Conservation (phyloP, 23 tunicate species). For the Ascidia mentula region DNA sequence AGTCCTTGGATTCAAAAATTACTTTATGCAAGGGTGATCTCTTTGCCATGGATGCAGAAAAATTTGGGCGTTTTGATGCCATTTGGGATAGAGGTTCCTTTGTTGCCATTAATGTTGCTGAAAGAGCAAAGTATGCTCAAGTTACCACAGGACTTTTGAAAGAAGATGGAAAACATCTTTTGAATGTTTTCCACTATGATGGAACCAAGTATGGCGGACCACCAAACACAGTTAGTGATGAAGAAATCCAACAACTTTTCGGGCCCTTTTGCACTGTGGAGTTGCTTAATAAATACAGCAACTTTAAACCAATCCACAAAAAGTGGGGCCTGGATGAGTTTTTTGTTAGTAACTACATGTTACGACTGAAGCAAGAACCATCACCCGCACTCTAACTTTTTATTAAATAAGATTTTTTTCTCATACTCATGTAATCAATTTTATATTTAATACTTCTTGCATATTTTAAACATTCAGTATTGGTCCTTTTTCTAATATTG, state of each 20-base stretch:
- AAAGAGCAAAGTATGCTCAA: constrained; percentile 18
- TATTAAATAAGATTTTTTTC: too few relatives aligned
- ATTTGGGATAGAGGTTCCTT: constrained; percentile 45
- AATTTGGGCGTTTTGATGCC: constrained; percentile 40
- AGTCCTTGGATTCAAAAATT: constrained; percentile 16
- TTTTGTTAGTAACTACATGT: neutral
- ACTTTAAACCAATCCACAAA: neutral
- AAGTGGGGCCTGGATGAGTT: neutral
- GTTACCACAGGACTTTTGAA: constrained; percentile 17
- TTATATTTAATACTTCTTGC: too few relatives aligned
- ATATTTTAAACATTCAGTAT: too few relatives aligned
- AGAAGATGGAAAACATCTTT: constrained; percentile 3
- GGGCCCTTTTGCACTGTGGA: neutral
- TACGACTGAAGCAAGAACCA: neutral
- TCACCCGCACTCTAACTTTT: too few relatives aligned
- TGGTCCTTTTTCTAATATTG: too few relatives aligned
- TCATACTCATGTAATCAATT: too few relatives aligned
- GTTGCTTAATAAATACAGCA: neutral
- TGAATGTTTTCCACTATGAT: constrained; percentile 23
- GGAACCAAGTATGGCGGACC: constrained; percentile 31
- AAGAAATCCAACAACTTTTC: neutral
- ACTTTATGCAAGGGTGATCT: constrained; percentile 39
- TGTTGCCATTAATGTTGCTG: constrained; percentile 37
- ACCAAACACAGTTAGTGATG: constrained; percentile 10
- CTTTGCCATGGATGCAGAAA: constrained; percentile 10